Base-by-base conservation (phyloP, 2,113 vertebrate species). In the Anseranas semipalmata region DNA sequence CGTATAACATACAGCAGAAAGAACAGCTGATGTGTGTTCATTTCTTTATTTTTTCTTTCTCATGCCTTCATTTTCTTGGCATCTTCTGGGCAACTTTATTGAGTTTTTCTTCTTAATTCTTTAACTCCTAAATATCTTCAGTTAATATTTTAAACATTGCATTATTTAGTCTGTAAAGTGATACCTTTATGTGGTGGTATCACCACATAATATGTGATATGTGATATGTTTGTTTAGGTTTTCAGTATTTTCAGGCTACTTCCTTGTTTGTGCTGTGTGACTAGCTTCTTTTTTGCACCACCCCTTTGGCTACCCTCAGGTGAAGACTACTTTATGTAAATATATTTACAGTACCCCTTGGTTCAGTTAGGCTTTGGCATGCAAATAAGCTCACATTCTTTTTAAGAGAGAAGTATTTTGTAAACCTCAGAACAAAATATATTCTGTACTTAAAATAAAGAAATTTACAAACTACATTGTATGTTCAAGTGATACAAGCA, bases 251-350 rank as follows among this genome's bases (percentile, higher is more conserved):
- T 85, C 94, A 52, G 75, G 66, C 18, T 16, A 7, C 35, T 30
- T 84, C 39, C 43, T 59, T 78, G 70, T 89, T 73, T 93, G 45
- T 79, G 52, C 56, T 78, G 43, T 89, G 53, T 79, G 92, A 66
- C 62, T 84, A 90, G 55, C 52, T 85, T 21, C 10, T 27, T 12
- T 50, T 66, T 41, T n/a, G 18, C 20, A 20, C 48, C 43, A 43
- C 28, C 50, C 32, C 37, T 58, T 81, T 68, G 37, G n/a, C 33
- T 55, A 24, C 65, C 63, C n/a, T 59, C 91, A 55, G 59, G 90
- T 56, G 45, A 62, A 35, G 52, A 37, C 77, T 90, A 80, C 41
- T 93, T 95, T 82, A 66, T 83, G 30, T 75, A 91, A 95, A 84
- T 39, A 72, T 50, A 72, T 78, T 91, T 94, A 65, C 48, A 91